A percentile compares a stretch with the other conserved stretches of the same genome.
phyloP scores from a whole-genome alignment of 2,113 vertebrate species.

The Dicerorhinus sumatrensis region DNA sequence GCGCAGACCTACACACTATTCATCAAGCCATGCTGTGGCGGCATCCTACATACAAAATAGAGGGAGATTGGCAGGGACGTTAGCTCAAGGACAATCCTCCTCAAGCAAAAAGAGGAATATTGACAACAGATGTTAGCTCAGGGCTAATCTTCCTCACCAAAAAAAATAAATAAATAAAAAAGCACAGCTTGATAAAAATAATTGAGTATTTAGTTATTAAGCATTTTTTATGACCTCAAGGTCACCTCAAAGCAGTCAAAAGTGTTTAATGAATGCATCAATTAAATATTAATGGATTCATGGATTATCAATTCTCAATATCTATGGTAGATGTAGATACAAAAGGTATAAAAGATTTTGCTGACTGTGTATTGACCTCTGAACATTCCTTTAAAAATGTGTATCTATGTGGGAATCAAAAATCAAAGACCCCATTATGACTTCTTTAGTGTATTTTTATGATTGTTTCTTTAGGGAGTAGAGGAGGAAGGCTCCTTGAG shows the following conservation, averaged over 20 bases:
- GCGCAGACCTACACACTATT: too few relatives aligned
- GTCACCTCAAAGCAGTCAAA: constrained; percentile 29
- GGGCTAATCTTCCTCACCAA: too few relatives aligned
- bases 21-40: too few relatives aligned
- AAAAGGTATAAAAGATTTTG: constrained; percentile 36
- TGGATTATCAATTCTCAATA: constrained; percentile 51
- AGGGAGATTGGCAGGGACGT: too few relatives aligned
- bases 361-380: constrained; percentile 49
- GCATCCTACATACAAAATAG: too few relatives aligned
- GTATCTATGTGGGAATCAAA: constrained; percentile 55
- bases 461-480: constrained; percentile 42
- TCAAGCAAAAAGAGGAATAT: too few relatives aligned
- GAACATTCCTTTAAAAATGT: constrained; percentile 59
- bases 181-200: constrained; percentile 66
- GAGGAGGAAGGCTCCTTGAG: background rate
- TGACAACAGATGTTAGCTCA: too few relatives aligned
- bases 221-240: constrained; percentile 49
- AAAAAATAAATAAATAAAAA: background rate
- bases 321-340: constrained; percentile 20
- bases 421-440: constrained; percentile 48
- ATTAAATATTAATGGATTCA: constrained; percentile 66
- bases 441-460: constrained; percentile 38
- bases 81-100: too few relatives aligned
- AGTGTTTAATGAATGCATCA: constrained; percentile 59
- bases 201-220: constrained; percentile 68